Conservation (phyloP, 2,888 invertebrate species). For the Marasmarcha lunaedactyla region DNA sequence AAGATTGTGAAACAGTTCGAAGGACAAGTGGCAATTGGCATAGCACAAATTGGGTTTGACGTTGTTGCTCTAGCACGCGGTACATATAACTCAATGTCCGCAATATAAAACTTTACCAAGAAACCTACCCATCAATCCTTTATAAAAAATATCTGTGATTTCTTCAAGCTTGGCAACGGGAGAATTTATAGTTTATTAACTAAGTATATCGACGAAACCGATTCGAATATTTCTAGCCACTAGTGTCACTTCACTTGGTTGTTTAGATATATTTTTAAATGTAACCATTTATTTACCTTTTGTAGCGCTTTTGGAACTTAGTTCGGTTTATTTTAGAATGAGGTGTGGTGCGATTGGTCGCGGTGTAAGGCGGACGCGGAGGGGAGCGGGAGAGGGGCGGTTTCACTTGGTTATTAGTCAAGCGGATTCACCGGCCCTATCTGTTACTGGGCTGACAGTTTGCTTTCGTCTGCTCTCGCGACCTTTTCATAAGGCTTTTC, state of each 20-base stretch:
- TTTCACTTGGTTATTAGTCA: conserved; percentile 7
- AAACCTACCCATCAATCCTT: conserved; percentile 49
- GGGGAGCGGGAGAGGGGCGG: conserved; percentile 10
- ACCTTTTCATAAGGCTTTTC: conserved; percentile 72
- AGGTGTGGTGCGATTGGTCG: conserved; percentile 20
- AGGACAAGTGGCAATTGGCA: too few species aligned
- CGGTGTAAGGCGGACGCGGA: conserved; percentile 15
- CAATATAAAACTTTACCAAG: conserved; percentile 62
- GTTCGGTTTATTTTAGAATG: conserved; percentile 17
- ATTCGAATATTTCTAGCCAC: conserved; percentile 42
- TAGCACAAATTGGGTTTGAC: too few species aligned
- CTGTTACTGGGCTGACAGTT: conserved; percentile 38
- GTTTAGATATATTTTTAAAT: conserved; percentile 41
- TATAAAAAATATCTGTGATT: conserved; percentile 64
- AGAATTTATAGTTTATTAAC: conserved; percentile 30
- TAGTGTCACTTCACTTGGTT: conserved; percentile 42
- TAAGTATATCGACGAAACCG: background rate
- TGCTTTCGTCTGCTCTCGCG: conserved; percentile 60
- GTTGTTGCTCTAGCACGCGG: too few species aligned
- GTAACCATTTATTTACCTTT: too few species aligned
- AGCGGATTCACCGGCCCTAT: background rate
- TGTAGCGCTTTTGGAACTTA: too few species aligned
- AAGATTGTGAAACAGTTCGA: too few species aligned
- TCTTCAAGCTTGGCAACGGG: conserved; percentile 47
- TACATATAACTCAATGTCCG: too few species aligned